Conservation (phyloP, 2,113 vertebrate species). For the Scomber colias region DNA sequence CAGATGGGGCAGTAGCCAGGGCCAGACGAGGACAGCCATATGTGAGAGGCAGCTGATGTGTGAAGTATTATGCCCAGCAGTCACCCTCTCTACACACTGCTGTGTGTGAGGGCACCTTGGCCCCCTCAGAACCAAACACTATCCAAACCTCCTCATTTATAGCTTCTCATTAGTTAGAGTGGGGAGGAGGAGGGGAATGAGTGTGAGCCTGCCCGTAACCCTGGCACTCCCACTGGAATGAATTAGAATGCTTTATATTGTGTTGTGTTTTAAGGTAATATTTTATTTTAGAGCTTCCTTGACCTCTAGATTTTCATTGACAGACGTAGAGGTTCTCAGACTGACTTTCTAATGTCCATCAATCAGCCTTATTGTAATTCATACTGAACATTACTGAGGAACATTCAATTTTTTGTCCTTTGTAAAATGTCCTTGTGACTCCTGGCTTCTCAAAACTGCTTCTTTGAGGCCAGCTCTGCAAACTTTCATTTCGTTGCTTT, state of each 20-base stretch:
- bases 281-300: slow-evolving; percentile 53
- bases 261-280: slow-evolving; percentile 62
- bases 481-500: slow-evolving; percentile 13
- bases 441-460: slow-evolving; percentile 23
- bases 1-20: slow-evolving; percentile 71
- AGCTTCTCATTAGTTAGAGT: slow-evolving; percentile 83
- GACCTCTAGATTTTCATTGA: slow-evolving; percentile 54
- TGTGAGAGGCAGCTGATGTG: slow-evolving; percentile 81
- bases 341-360: slow-evolving; percentile 51
- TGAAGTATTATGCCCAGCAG: slow-evolving; percentile 82
- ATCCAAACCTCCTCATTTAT: slow-evolving; percentile 78
- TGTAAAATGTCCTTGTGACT: slow-evolving; percentile 56
- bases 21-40: slow-evolving; percentile 72
- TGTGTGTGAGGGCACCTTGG: slow-evolving; percentile 82
- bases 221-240: slow-evolving; percentile 62
- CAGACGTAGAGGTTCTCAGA: slow-evolving; percentile 33
- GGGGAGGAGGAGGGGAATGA: slow-evolving; percentile 57
- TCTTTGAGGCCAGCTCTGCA: slow-evolving; percentile 44
- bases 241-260: slow-evolving; percentile 64
- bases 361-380: slow-evolving; percentile 50
- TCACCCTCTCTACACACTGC: slow-evolving; percentile 71
- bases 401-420: slow-evolving; percentile 33
- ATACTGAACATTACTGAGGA: slow-evolving; percentile 20
- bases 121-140: slow-evolving; percentile 69
- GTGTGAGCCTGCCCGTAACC: slow-evolving; percentile 45